phyloP scores from a whole-genome alignment of 1,140 invertebrate species.

The Drosophila lacteicornis region DNA sequence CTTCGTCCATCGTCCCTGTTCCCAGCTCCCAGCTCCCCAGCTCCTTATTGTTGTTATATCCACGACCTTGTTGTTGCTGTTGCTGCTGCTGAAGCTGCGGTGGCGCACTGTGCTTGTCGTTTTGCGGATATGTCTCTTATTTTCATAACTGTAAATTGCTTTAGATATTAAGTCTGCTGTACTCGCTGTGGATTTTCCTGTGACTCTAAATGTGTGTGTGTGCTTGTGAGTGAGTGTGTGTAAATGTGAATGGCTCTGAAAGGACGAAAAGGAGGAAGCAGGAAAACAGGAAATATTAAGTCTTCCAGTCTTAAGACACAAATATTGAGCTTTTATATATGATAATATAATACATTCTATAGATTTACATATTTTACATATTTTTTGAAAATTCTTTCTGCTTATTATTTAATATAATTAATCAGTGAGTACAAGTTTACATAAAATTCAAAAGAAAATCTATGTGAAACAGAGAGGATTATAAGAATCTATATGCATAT shows the following conservation, averaged over 20 bases:
- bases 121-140: constrained; percentile 84
- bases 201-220: constrained; percentile 18
- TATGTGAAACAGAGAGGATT: too few relatives aligned
- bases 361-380: too few relatives aligned
- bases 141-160: constrained; percentile 85
- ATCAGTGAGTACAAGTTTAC: too few relatives aligned
- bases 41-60: constrained; percentile 25
- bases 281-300: constrained; percentile 3
- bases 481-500: too few relatives aligned
- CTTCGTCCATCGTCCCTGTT: constrained; percentile 41
- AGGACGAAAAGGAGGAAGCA: not conserved
- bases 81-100: constrained; percentile 27
- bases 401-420: too few relatives aligned
- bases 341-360: too few relatives aligned
- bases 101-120: constrained; percentile 68
- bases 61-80: constrained; percentile 5
- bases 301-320: too few relatives aligned
- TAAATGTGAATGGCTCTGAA: not conserved
- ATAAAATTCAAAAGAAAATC: too few relatives aligned
- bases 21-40: not conserved
- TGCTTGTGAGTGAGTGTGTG: constrained; percentile 2
- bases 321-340: too few relatives aligned
- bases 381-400: too few relatives aligned
- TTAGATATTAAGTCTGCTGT: constrained; percentile 81
- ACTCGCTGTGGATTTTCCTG: constrained; percentile 44